Conservation (phyloP, 2,113 vertebrate species). For the Vireo altiloquus region DNA sequence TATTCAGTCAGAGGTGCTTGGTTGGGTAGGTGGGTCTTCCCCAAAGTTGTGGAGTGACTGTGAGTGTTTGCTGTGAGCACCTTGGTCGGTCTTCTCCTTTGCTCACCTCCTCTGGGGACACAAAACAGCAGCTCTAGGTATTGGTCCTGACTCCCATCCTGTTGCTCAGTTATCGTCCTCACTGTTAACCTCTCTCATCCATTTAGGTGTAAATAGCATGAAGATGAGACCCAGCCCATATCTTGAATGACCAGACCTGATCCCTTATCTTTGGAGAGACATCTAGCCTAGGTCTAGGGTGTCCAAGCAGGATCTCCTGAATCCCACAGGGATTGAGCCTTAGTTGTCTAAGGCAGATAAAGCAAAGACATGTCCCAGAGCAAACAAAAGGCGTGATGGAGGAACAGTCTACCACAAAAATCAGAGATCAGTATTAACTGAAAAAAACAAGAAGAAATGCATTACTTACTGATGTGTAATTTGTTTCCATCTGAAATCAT, state of each 20-base stretch:
- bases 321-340: neutral
- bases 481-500: slow-evolving; percentile 41
- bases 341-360: neutral
- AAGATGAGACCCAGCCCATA: neutral
- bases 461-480: slow-evolving; percentile 34
- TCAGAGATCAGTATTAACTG: neutral
- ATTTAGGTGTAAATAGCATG: neutral
- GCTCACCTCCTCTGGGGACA: neutral
- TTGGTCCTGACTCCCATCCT: neutral
- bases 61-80: neutral
- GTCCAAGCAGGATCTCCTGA: neutral
- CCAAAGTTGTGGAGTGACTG: neutral
- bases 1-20: neutral
- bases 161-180: neutral
- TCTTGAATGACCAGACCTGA: neutral
- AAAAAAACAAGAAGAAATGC: neutral
- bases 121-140: neutral
- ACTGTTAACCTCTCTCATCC: neutral
- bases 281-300: neutral
- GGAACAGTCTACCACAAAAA: neutral
- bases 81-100: neutral
- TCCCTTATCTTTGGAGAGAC: neutral
- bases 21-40: neutral
- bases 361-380: neutral
- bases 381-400: neutral